Conservation (phyloP, 1,140 invertebrate genomes). For the Lepidurus couesii region DNA sequence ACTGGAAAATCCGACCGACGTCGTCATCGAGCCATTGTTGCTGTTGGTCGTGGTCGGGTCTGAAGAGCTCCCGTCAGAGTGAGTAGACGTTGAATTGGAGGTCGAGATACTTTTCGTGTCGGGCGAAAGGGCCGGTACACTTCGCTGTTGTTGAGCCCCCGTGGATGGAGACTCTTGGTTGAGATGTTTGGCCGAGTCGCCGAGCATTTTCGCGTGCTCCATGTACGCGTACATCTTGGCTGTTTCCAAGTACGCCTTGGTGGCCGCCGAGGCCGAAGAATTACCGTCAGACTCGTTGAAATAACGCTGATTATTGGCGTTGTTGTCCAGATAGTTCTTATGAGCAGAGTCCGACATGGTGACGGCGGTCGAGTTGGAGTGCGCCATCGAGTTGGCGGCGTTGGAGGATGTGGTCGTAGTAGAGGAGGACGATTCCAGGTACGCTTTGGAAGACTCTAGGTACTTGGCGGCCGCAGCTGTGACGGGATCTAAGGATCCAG, state of each 20-base stretch:
- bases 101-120: conserved; percentile 6
- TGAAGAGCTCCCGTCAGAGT: not conserved
- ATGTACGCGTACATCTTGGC: conserved; percentile 66
- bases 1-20: conserved; percentile 23
- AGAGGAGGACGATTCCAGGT: not conserved
- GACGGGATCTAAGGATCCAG: conserved; percentile 48
- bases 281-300: conserved; percentile 49
- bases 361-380: not conserved
- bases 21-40: not conserved
- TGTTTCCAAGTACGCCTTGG: conserved; percentile 67
- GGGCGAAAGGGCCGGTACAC: not conserved
- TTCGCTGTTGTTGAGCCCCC: conserved; percentile 11
- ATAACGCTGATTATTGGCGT: conserved; percentile 31
- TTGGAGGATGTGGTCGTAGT: conserved; percentile 23
- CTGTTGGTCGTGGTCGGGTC: not conserved
- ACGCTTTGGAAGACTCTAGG: conserved; percentile 44
- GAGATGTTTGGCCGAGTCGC: not conserved
- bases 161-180: not conserved
- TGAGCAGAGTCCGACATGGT: conserved; percentile 34
- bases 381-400: not conserved
- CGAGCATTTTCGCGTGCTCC: conserved; percentile 22
- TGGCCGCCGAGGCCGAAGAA: conserved; percentile 60
- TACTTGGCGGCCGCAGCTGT: conserved; percentile 49
- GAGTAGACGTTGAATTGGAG: not conserved
- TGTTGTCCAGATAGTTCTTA: conserved; percentile 60